Percentiles rank a stretch among this genome's conserved stretches.
These are phyloP conservation scores for Hippasteria phrygiana DNA, from an alignment of 53 echinoderm and acorn worm genomes.

Conservation along the genomic window DNA sequence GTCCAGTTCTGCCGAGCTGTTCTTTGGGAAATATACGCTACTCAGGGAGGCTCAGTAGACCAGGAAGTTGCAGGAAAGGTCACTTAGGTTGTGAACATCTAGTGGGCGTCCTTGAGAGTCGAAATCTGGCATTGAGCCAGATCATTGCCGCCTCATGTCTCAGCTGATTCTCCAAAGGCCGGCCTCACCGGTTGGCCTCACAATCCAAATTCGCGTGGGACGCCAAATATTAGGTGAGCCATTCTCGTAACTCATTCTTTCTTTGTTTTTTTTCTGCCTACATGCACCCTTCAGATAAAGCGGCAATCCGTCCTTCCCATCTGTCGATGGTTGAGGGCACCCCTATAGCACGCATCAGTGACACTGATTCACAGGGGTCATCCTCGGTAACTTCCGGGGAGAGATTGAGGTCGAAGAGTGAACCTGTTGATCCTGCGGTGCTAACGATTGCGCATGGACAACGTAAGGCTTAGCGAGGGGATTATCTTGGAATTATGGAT, in stretches of 20 bases:
- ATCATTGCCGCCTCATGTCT: not conserved
- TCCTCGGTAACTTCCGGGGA: constrained; percentile 44
- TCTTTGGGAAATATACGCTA: too few species aligned
- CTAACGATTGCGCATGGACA: not conserved
- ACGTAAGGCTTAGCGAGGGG: not conserved
- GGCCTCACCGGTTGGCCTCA: constrained; percentile 18
- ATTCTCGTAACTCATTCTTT: not conserved
- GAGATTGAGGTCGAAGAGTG: constrained; percentile 48
- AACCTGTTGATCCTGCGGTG: constrained; percentile 24
- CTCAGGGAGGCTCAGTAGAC: too few species aligned
- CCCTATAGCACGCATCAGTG: constrained; percentile 2
- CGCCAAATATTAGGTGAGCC: constrained; percentile 42
- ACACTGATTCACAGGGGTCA: constrained; percentile 39
- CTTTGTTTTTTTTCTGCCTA: not conserved
- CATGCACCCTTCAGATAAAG: not conserved
- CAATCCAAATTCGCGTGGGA: constrained; percentile 13
- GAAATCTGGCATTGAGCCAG: not conserved
- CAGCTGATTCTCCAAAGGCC: constrained; percentile 38
- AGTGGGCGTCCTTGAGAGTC: not conserved
- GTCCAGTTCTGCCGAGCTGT: too few species aligned
- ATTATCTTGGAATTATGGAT: too few species aligned
- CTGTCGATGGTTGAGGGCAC: constrained; percentile 10
- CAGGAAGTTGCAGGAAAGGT: not conserved
- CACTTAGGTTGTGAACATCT: not conserved
- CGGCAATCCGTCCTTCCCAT: not conserved